A percentile compares a stretch with the other conserved stretches of the same genome.
These are phyloP conservation scores for Synanthedon tipuliformis DNA, from an alignment of 2,888 invertebrate species.

Conservation along the genomic window DNA sequence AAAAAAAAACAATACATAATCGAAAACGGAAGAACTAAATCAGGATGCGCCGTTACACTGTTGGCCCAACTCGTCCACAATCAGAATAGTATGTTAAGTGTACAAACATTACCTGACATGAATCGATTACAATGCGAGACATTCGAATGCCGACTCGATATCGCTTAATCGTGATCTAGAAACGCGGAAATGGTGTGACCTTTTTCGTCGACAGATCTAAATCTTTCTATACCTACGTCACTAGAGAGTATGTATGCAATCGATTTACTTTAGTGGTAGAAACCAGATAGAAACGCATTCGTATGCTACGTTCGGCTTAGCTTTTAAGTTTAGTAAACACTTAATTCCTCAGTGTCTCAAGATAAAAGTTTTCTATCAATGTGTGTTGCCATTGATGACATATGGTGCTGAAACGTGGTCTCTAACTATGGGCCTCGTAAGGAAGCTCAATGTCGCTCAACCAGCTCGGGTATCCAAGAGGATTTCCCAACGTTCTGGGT, in stretches of 20 bases:
- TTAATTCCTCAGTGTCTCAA: too few species aligned
- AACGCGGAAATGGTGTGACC: not conserved
- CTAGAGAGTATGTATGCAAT: not conserved
- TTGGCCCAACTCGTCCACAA: conserved; percentile 24
- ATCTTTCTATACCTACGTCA: not conserved
- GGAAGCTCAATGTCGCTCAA: too few species aligned
- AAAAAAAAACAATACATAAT: conserved; percentile 2
- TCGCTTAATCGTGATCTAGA: not conserved
- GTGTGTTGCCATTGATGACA: too few species aligned
- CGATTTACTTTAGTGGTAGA: too few species aligned
- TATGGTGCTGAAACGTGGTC: too few species aligned
- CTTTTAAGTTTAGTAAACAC: too few species aligned
- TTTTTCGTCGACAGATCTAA: not conserved
- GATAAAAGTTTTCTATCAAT: too few species aligned
- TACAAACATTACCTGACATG: conserved; percentile 34
- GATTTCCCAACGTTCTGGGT: too few species aligned
- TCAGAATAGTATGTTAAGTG: conserved; percentile 44
- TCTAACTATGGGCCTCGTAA: too few species aligned
- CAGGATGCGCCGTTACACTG: conserved; percentile 37
- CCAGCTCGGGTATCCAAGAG: too few species aligned
- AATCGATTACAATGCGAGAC: conserved; percentile 16
- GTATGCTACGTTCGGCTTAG: not conserved
- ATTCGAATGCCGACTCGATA: not conserved
- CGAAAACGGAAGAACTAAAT: conserved; percentile 22
- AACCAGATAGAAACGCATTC: not conserved